Conservation (phyloP, 2,113 vertebrate genomes). For the Grus americana region DNA sequence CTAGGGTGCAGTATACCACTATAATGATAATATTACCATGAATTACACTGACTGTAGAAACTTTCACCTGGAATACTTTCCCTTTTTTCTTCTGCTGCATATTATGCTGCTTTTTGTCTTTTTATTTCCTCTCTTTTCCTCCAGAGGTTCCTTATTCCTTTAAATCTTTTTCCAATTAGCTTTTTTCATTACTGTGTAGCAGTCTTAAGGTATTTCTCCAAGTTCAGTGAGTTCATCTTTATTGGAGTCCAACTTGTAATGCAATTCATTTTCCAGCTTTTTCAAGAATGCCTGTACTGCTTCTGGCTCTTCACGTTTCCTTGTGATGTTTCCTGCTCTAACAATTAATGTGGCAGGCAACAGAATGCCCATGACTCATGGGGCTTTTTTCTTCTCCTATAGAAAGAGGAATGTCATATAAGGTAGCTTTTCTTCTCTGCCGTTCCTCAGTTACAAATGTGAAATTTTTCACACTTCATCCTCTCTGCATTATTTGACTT, state of each 20-base stretch:
- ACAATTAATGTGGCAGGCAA: not conserved
- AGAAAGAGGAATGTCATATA: not conserved
- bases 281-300: not conserved
- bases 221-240: not conserved
- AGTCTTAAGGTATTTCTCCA: not conserved
- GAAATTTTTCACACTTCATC: not conserved
- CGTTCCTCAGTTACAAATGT: not conserved
- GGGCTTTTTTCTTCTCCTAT: not conserved
- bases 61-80: not conserved
- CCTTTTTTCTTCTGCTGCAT: not conserved
- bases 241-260: not conserved
- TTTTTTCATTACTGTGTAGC: not conserved
- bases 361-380: rapidly evolving
- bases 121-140: not conserved
- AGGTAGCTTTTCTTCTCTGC: not conserved
- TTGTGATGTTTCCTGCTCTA: not conserved
- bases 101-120: not conserved
- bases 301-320: not conserved
- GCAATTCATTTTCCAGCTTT: not conserved
- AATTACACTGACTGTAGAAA: not conserved
- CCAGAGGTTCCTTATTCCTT: not conserved
- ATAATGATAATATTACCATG: not conserved
- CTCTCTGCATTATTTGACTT: not conserved
- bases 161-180: slow-evolving; percentile 13
- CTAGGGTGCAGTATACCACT: not conserved